Conservation (phyloP, 2,888 invertebrate genomes). For the Thumatha senex region DNA sequence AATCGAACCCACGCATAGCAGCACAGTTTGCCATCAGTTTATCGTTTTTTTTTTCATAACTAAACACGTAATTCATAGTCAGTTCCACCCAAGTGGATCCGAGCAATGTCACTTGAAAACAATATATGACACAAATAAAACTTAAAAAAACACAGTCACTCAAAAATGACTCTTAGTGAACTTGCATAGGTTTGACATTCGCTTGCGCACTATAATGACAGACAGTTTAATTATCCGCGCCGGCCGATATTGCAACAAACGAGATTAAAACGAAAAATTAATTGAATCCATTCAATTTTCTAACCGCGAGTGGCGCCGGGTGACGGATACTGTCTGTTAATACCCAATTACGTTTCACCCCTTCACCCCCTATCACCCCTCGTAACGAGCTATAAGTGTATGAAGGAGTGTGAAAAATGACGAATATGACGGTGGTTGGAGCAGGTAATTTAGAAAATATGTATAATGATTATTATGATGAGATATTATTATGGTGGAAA, state of each 20-base stretch:
- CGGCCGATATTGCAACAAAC: constrained; percentile 44
- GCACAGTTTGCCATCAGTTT: too few species aligned
- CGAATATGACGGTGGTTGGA: constrained; percentile 23
- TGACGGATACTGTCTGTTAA: constrained; percentile 70
- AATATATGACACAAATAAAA: constrained; percentile 1
- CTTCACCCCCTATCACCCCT: constrained; percentile 27
- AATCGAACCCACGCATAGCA: too few species aligned
- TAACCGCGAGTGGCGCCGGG: constrained; percentile 56
- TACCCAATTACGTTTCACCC: constrained; percentile 62
- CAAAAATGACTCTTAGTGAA: constrained; percentile 9
- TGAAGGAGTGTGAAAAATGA: constrained; percentile 19
- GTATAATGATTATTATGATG: constrained; percentile 1
- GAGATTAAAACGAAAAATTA: constrained; percentile 63
- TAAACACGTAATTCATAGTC: too few species aligned
- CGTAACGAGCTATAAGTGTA: constrained; percentile 27
- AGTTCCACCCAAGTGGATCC: too few species aligned
- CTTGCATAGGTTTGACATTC: constrained; percentile 21
- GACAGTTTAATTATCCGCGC: constrained; percentile 41
- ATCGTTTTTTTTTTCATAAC: too few species aligned
- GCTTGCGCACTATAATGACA: constrained; percentile 32
- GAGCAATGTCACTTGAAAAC: neutral
- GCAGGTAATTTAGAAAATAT: constrained; percentile 13
- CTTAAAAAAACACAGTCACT: neutral
- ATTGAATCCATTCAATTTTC: constrained; percentile 68
- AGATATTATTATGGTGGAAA: neutral